Percentiles rank a stretch among this genome's conserved stretches.
phyloP scores from a whole-genome alignment of 1,140 invertebrate species.

The Anthonomus grandis region DNA sequence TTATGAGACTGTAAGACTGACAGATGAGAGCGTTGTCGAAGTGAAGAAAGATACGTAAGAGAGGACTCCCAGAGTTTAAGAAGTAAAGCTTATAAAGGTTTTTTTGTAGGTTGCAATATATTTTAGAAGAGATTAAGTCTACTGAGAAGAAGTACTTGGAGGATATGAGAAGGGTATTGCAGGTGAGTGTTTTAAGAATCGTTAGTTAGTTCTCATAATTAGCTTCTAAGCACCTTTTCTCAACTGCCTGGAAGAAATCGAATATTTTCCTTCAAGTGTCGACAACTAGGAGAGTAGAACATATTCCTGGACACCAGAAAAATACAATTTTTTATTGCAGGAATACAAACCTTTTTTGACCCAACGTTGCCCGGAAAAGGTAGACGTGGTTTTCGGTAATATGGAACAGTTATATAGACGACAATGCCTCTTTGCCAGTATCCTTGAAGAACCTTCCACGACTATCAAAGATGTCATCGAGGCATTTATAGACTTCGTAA shows the following conservation, averaged over 20 bases:
- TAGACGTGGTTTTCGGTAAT: constrained; percentile 34
- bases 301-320: too few species aligned
- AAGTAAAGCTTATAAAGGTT: too few species aligned
- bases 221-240: too few species aligned
- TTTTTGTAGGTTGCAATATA: constrained; percentile 33
- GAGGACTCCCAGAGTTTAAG: too few species aligned
- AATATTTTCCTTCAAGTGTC: too few species aligned
- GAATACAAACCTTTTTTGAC: constrained; percentile 27
- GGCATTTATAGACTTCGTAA: constrained; percentile 36
- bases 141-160: constrained; percentile 38
- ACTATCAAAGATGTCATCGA: constrained; percentile 27
- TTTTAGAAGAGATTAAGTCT: constrained; percentile 37
- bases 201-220: too few species aligned
- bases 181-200: too few species aligned
- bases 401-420: constrained; percentile 31
- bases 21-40: constrained; percentile 11
- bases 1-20: constrained; percentile 10
- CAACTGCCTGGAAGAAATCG: neutral
- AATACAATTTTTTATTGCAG: constrained; percentile 13
- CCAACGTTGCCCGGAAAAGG: constrained; percentile 14
- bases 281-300: too few species aligned
- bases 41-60: constrained; percentile 21
- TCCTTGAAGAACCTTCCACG: constrained; percentile 23
- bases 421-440: constrained; percentile 25
- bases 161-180: constrained; percentile 33